A percentile compares a stretch with the other conserved stretches of the same genome.
phyloP scores from a whole-genome alignment of 2,888 invertebrate species.

The Cecidostiba fungosa region DNA sequence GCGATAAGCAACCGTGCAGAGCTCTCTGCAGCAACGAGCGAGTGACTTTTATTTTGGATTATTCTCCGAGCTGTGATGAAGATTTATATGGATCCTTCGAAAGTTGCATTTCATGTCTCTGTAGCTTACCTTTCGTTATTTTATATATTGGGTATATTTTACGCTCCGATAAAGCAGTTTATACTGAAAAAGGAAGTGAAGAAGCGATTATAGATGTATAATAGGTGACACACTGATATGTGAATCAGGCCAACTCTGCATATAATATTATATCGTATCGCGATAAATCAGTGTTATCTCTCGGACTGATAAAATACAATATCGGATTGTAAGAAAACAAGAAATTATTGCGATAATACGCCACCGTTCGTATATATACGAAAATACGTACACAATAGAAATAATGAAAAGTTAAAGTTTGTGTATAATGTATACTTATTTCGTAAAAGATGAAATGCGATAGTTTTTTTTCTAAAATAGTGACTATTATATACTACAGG shows the following conservation, averaged over 20 bases:
- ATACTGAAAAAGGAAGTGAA: not conserved
- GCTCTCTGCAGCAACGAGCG: not conserved
- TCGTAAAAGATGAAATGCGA: no score
- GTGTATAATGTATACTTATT: no score
- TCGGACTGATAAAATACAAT: slow-evolving; percentile 40
- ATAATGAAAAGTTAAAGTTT: no score
- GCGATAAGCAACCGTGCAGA: slow-evolving; percentile 2
- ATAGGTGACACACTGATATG: not conserved
- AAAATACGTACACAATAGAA: no score
- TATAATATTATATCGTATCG: slow-evolving; percentile 29
- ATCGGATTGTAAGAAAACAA: slow-evolving; percentile 43
- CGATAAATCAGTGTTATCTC: slow-evolving; percentile 58
- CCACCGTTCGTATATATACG: no score
- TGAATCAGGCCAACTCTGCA: slow-evolving; percentile 37
- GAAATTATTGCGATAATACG: slow-evolving; percentile 21
- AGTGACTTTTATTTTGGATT: not conserved
- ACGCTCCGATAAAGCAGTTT: no score
- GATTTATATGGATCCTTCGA: no score
- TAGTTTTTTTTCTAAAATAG: no score
- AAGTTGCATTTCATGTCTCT: no score
- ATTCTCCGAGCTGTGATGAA: no score
- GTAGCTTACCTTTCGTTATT: no score
- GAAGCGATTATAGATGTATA: not conserved
- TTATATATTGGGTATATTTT: not conserved
- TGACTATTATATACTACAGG: no score